phyloP scores from a whole-genome alignment of 2,797 vertebrate genomes.

The Semaprochilodus insignis region DNA sequence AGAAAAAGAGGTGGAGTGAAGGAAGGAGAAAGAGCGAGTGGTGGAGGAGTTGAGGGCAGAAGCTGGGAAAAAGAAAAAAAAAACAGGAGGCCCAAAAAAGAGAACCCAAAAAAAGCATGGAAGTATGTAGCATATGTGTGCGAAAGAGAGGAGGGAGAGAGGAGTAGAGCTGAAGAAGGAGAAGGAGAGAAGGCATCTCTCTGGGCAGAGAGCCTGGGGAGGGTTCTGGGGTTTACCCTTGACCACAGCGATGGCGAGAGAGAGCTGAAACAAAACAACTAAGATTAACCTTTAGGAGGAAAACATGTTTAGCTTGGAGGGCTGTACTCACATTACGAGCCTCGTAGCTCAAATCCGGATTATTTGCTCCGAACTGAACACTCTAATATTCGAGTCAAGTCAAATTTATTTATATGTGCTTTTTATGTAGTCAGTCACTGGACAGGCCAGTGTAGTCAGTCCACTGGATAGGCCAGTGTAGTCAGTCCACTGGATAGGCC shows the following conservation, averaged over 20 bases:
- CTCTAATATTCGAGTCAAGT: too few species aligned
- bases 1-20: neutral
- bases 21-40: slow-evolving; percentile 41
- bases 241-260: neutral
- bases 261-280: neutral
- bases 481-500: too few species aligned
- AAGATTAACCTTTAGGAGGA: too few species aligned
- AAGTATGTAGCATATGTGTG: slow-evolving; percentile 48
- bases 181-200: neutral
- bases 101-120: slow-evolving; percentile 10
- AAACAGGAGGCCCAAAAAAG: slow-evolving; percentile 20
- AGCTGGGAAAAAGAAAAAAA: neutral
- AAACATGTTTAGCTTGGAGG: too few species aligned
- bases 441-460: too few species aligned
- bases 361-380: too few species aligned
- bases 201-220: neutral
- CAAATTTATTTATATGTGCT: too few species aligned
- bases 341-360: too few species aligned
- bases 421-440: too few species aligned
- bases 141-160: slow-evolving; percentile 29
- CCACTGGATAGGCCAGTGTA: too few species aligned
- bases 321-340: too few species aligned
- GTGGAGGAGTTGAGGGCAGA: neutral
- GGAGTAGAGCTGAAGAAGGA: slow-evolving; percentile 2
- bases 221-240: neutral